Percentiles rank a stretch among this genome's conserved stretches.
Conservation (phyloP, 1,140 invertebrate genomes). For the Ectropis grisescens region DNA sequence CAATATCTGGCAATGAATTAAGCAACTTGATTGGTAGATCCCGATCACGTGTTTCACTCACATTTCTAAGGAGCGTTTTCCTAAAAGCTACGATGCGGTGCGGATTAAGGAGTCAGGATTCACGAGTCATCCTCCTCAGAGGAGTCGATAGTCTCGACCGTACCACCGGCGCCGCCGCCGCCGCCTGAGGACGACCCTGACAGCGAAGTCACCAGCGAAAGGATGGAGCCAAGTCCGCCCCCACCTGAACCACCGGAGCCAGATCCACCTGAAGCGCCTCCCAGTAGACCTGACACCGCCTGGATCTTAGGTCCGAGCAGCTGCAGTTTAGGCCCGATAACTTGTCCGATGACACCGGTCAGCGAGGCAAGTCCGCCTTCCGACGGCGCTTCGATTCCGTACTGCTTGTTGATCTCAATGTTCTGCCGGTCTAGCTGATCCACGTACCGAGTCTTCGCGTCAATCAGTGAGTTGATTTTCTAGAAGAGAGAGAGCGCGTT, state of each 20-base stretch:
- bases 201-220: conserved; percentile 55
- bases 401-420: conserved; percentile 79
- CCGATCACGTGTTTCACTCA: no score
- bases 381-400: conserved; percentile 76
- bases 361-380: conserved; percentile 52
- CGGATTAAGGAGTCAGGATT: conserved; percentile 15
- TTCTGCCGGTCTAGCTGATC: conserved; percentile 77
- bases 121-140: conserved; percentile 56
- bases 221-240: conserved; percentile 49
- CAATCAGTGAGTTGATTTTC: conserved; percentile 84
- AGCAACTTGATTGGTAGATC: no score
- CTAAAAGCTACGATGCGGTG: no score
- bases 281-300: conserved; percentile 69
- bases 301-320: conserved; percentile 69
- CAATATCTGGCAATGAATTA: no score
- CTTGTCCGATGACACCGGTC: conserved; percentile 63
- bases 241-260: conserved; percentile 35
- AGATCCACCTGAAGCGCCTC: conserved; percentile 65
- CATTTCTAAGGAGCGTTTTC: no score
- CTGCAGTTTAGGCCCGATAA: conserved; percentile 74
- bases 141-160: conserved; percentile 58
- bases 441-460: conserved; percentile 80
- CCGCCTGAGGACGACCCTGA: conserved; percentile 53
- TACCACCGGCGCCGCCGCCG: conserved; percentile 41
- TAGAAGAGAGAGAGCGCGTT: conserved; percentile 43